phyloP scores from a whole-genome alignment of 1,140 invertebrate genomes.

The Rhagoletis pomonella region DNA sequence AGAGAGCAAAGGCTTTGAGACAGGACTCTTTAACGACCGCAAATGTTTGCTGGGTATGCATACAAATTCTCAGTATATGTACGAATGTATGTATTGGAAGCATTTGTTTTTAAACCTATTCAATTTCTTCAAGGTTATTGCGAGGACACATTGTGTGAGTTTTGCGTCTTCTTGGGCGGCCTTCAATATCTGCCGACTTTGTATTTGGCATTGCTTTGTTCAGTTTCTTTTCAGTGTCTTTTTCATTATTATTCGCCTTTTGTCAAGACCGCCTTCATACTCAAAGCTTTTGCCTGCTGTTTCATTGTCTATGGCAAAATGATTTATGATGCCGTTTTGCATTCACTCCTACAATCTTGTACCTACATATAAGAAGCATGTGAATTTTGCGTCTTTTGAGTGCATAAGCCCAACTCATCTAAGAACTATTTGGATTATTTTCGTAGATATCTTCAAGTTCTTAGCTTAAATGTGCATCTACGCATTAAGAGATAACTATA shows the following conservation, averaged over 20 bases:
- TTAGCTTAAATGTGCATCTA: too few species aligned
- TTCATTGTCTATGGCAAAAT: slow-evolving; percentile 42
- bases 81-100: neutral
- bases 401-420: neutral
- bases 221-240: neutral
- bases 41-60: neutral
- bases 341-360: neutral
- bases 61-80: neutral
- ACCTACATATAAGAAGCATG: neutral
- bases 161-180: neutral
- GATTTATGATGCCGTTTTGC: slow-evolving; percentile 30
- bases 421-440: too few species aligned
- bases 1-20: too few species aligned
- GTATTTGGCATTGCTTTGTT: neutral
- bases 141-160: neutral
- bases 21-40: too few species aligned
- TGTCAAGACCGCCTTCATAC: slow-evolving; percentile 36
- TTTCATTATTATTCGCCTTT: slow-evolving; percentile 1
- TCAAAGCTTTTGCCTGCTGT: neutral
- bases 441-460: too few species aligned
- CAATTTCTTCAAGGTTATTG: slow-evolving; percentile 35
- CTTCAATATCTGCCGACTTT: neutral
- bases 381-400: neutral
- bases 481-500: too few species aligned
- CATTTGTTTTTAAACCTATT: neutral